Evolutionary conservation across 2,888 invertebrate genomes (phyloP), one percentile per base, ranked within the genome.

Genomic region (Drosophila villosipedis): DNA sequence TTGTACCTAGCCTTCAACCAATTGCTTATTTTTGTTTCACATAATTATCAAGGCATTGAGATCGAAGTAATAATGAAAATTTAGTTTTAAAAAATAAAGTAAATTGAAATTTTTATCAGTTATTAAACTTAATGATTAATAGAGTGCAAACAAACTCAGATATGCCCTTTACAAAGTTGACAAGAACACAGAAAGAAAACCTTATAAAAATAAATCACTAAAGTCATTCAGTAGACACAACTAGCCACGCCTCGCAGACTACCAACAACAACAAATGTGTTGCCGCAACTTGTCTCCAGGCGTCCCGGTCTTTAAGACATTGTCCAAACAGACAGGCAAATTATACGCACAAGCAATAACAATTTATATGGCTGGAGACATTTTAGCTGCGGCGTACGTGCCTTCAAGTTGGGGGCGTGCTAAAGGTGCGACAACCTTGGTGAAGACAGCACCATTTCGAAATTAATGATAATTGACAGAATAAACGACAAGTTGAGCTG

Each of bases 381-480:
- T 80, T 78, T 78, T 68, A 78, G 49, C 80, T 58, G 67, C 41
- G 54, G 54, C 62, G 76, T 65, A 79, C 78, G 76, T 80, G 78
- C 43, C 62, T 30, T 39, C 25, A 28, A 47, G 65, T 65, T 55
- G 62, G 54, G 25, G 54, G 63, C 63, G 43, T 64, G 69, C 70
- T 67, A 73, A 84, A 80, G 88, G 84, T 87, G 83, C 80, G 77
- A 76, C 76, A 82, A 74, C 77, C 75, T 74, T 77, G 66, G 72
- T 57, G 73, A 68, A 78, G 89, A 82, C 84, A 86, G 72, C 57
- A 87, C 76, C 82, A 73, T 89, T 87, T 80, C 76, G 77, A 84
- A 86, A 89, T 89, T 86, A 91, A 91, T 84, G 90, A 81, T 91
- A 91, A 91, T 91, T 91, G 91, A 91, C 91, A 91, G 81, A 88